Base-by-base conservation (phyloP, 2,797 vertebrate genomes). In the Caiman crocodilus region DNA sequence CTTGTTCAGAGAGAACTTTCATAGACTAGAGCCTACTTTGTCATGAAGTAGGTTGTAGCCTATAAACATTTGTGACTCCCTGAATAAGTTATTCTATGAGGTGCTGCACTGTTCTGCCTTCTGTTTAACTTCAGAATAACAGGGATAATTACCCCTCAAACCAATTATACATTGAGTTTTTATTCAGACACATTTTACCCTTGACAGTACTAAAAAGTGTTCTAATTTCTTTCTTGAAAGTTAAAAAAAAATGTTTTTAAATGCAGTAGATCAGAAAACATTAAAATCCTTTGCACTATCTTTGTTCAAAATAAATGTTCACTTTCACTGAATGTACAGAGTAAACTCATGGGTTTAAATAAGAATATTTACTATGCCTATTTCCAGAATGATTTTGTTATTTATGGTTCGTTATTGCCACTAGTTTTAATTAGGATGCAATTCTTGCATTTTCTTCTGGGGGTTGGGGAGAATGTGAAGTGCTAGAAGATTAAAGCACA, bases 321-420 rank as follows among this genome's bases (percentile, higher is more conserved):
- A 2, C 7, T 57, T 56, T 84, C 87, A 16, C 2, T 58, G 32
- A 76, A 9, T 21, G 18, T 8, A n/a, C 8, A 21, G 80, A 84
- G 21, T 7, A 55, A 87, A 74, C 59, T 67, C 28, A 21, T 18
- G 23, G 2, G 56, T 11, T 73, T 57, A 73, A 84, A 61, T 21
- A 23, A 71, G 71, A 32, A 30, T 14, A n/a, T 23, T 2, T 42
- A 2, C 25, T 3, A 1, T 7, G 2, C 10, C 8, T 2, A 1
- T 3, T 25, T 50, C 35, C 8, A 7, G 50, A 75, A 88, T 75
- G 55, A 85, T 90, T 80, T 13, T 26, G 4, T 3, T 73, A 7
- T 4, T 81, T 59, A 28, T 17, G 64, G 2, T 6, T 25, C 15
- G 32, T 9, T 74, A 14, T 16, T 82, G 10, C 11, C 18, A 57